Evolutionary conservation across 2,888 invertebrate species (phyloP).

Genomic region (Orchestes rusci): DNA sequence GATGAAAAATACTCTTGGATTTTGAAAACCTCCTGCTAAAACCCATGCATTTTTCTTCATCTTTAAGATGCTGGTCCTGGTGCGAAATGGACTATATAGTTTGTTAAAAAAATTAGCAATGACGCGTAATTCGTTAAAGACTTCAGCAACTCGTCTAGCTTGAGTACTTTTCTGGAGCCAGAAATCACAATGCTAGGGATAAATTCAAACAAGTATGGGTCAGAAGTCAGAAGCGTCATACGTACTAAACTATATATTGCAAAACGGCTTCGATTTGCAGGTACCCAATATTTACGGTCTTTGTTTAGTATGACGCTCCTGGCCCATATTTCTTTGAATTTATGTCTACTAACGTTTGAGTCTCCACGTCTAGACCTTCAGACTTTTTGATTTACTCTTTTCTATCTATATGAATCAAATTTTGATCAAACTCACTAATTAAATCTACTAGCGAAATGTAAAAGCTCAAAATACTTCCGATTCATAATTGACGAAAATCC

Average conservation of each 20-base stretch:
- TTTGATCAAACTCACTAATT: no score
- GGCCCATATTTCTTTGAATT: no score
- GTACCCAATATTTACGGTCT: no score
- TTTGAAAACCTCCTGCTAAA: not conserved
- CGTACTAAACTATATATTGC: no score
- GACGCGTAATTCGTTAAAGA: not conserved
- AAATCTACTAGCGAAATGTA: no score
- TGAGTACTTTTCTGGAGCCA: not conserved
- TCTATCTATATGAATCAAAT: not conserved
- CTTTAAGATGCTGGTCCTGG: not conserved
- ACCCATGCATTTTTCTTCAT: not conserved
- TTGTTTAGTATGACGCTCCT: no score
- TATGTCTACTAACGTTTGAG: not conserved
- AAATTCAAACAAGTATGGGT: no score
- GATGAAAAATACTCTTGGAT: not conserved
- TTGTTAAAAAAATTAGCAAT: not conserved
- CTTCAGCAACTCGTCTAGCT: not conserved
- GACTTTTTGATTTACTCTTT: no score
- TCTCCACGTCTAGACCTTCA: not conserved
- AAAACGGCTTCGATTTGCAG: no score
- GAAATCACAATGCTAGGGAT: not conserved
- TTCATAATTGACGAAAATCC: no score
- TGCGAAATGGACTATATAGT: not conserved
- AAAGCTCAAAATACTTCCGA: no score
- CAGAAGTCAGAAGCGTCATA: no score